phyloP scores from a whole-genome alignment of 2,113 vertebrate genomes.

The Semnornis frantzii region DNA sequence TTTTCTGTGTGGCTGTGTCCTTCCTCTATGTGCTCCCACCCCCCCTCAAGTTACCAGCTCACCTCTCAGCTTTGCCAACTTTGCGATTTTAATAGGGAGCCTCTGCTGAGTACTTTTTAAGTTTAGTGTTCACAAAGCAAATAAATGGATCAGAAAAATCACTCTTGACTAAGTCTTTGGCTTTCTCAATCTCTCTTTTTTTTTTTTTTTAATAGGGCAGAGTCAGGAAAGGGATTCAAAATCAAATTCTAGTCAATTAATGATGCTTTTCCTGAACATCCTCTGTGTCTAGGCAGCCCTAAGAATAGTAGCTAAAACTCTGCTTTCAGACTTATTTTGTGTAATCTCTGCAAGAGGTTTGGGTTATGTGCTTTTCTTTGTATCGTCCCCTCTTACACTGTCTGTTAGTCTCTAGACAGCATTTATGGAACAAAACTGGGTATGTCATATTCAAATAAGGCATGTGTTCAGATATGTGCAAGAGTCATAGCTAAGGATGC shows the following conservation, averaged over 20 bases:
- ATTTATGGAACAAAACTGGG: background rate
- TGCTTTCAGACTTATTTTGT: background rate
- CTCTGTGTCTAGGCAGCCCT: background rate
- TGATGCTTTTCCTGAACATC: background rate
- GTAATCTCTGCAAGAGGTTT: background rate
- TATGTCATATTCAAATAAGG: background rate
- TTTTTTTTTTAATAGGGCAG: background rate
- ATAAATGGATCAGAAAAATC: background rate
- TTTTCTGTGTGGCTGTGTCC: rapidly evolving
- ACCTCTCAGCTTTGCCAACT: background rate
- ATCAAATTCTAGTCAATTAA: background rate
- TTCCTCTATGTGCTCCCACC: rapidly evolving
- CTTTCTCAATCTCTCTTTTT: background rate
- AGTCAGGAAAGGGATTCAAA: background rate
- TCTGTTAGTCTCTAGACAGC: background rate
- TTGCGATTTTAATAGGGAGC: background rate
- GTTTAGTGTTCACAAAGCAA: background rate
- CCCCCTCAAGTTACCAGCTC: background rate
- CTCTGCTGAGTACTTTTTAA: background rate
- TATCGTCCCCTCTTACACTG: background rate
- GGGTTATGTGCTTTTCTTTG: background rate
- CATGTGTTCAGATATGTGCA: background rate
- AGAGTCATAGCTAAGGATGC: background rate
- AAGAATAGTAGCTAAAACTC: background rate
- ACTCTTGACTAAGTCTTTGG: background rate